Evolutionary conservation across 2,797 vertebrate genomes (phyloP), one percentile per base, ranked within the genome.

Genomic region (Falco concolor): DNA sequence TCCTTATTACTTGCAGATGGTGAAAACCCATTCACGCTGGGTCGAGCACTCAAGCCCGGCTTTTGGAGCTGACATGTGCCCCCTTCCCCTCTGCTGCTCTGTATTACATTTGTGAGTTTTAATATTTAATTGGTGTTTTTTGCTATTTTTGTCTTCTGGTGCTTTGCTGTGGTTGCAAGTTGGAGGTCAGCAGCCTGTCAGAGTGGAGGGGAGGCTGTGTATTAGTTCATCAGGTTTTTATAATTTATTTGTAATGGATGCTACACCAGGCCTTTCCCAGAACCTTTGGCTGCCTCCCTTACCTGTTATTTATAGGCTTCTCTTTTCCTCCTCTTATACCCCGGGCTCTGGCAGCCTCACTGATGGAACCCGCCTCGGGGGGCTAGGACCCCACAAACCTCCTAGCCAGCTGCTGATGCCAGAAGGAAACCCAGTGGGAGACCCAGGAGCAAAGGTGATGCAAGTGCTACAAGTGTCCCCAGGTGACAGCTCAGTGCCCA

Each of bases 51-150:
- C 70, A 61, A 61, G 36, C 63, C 64, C 84, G 94, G 45, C 76
- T 27, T 60, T 36, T 28, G 32, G 32, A 60, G 56, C 20, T 57
- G 84, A 6, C 38, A 20, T 1, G 16, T 42, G 8, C n/a, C 80
- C 84, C 56, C 27, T 59, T 95, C 57, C 50, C 88, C 44, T 73
- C 45, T 83, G 56, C 84, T 52, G 24, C 11, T 40, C 68, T 68
- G 86, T 78, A 44, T 84, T 85, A 65, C 79, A 10, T 88, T 86
- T 88, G 42, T n/a, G 77, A 84, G 90, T 76, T 95, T 96, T 89
- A 96, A 94, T 96, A 95, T 95, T 95, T 95, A 93, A 95, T 91
- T 90, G 86, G 77, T 57, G 61, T 54, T 75, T 88, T 91, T 86
- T 81, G 76, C 92, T 95, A 86, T 96, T 96, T 95, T 79, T 3